A percentile compares a stretch with the other conserved stretches of the same genome.
Conservation (phyloP, 2,888 invertebrate species). For the Rhamphomyia laevipes region DNA sequence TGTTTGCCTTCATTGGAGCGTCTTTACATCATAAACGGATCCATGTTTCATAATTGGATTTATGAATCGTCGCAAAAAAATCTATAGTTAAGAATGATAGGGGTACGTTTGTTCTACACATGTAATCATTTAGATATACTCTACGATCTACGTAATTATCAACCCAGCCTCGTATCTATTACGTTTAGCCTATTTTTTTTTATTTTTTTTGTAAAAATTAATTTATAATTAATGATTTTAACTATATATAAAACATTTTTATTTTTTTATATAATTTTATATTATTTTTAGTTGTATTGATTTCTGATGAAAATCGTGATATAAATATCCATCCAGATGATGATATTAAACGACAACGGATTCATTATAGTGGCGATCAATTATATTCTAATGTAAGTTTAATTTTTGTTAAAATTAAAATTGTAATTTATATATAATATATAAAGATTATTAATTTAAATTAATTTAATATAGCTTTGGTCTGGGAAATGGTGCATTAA, state of each 20-base stretch:
- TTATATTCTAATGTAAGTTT: slow-evolving; percentile 75
- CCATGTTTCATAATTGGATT: too few species aligned
- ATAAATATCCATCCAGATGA: slow-evolving; percentile 79
- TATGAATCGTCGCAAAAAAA: too few species aligned
- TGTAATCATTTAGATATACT: too few species aligned
- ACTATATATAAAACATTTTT: background rate
- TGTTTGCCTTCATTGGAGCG: too few species aligned
- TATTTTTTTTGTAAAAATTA: too few species aligned
- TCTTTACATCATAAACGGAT: too few species aligned
- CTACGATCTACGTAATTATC: too few species aligned
- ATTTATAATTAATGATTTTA: background rate
- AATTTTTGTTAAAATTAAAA: background rate
- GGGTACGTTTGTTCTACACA: too few species aligned
- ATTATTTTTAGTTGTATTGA: slow-evolving; percentile 17
- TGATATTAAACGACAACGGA: slow-evolving; percentile 76
- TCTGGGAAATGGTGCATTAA: slow-evolving; percentile 85
- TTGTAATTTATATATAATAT: background rate
- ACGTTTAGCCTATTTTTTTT: too few species aligned
- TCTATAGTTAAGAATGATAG: too few species aligned
- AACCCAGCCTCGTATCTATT: too few species aligned
- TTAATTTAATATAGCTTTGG: slow-evolving; percentile 53
- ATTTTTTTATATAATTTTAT: background rate
- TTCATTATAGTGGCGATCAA: slow-evolving; percentile 81
- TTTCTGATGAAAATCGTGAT: slow-evolving; percentile 77
- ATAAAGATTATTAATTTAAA: background rate